A percentile compares a stretch with the other conserved stretches of the same genome.
Evolutionary conservation across 2,797 vertebrate genomes (phyloP).

Genomic region (Pseudochirops cupreus): DNA sequence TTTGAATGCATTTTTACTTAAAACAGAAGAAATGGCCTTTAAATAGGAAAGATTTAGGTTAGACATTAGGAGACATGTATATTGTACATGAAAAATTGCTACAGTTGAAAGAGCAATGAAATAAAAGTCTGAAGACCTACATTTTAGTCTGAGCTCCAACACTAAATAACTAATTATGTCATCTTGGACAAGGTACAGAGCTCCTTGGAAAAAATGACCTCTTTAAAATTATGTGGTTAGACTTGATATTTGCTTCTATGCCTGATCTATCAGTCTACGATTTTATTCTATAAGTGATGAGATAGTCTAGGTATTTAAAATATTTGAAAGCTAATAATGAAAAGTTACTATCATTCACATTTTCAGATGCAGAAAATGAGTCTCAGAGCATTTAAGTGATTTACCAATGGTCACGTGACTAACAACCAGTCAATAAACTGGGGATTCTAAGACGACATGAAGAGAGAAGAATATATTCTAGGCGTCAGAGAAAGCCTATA

Average conservation of each 20-base stretch:
- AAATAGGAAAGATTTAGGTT: not conserved
- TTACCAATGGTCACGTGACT: not conserved
- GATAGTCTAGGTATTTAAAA: not conserved
- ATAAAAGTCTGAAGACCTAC: not conserved
- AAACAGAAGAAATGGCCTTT: not conserved
- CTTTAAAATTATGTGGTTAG: not conserved
- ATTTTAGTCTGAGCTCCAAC: not conserved
- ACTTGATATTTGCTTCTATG: not conserved
- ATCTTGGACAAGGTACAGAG: not conserved
- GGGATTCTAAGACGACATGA: not conserved
- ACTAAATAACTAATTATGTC: not conserved
- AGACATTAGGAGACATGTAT: not conserved
- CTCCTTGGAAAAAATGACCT: not conserved
- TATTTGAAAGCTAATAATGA: not conserved
- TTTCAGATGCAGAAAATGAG: not conserved
- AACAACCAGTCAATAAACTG: not conserved
- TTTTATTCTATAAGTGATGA: not conserved
- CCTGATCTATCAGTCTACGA: not conserved
- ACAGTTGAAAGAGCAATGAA: not conserved
- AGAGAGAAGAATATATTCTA: not conserved
- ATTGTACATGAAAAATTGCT: not conserved
- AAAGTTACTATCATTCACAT: not conserved
- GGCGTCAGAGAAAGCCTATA: not conserved
- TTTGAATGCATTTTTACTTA: not conserved
- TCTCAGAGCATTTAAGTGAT: not conserved